phyloP scores from a whole-genome alignment of 2,797 vertebrate species.

The Gymnothorax javanicus region DNA sequence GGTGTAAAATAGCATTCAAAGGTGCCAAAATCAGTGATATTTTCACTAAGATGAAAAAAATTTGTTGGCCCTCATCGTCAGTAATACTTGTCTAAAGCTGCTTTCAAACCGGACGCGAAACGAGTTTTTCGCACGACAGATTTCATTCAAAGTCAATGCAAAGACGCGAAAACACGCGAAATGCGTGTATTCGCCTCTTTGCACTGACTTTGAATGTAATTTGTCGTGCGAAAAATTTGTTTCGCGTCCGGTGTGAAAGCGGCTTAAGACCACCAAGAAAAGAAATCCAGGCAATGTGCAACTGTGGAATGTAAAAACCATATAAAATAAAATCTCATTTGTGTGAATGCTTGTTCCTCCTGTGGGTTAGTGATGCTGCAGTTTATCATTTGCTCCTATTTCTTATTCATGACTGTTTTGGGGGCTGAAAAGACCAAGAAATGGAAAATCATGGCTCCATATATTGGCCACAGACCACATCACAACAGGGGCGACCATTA shows the following conservation, averaged over 20 bases:
- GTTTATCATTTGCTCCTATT: not conserved
- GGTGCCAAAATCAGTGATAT: not conserved
- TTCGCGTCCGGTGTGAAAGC: too few species aligned
- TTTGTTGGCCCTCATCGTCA: slow-evolving; percentile 20
- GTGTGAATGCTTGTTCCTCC: slow-evolving; percentile 9
- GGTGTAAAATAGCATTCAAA: not conserved
- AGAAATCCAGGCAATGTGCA: slow-evolving; percentile 21
- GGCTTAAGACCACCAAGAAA: not conserved
- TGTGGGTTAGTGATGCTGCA: not conserved
- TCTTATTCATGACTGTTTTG: not conserved
- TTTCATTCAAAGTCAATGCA: too few species aligned
- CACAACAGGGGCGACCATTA: not conserved
- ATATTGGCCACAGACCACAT: not conserved
- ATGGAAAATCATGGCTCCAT: not conserved
- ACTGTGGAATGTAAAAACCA: slow-evolving; percentile 33
- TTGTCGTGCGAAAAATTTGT: too few species aligned
- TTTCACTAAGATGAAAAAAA: slow-evolving; percentile 8
- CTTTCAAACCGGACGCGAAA: too few species aligned
- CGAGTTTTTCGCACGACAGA: too few species aligned
- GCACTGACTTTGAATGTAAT: too few species aligned
- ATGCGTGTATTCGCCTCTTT: too few species aligned
- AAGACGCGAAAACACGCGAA: too few species aligned
- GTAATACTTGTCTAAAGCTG: slow-evolving; percentile 16
- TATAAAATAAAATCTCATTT: slow-evolving; percentile 32
- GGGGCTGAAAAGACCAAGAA: not conserved